phyloP scores from a whole-genome alignment of 1,140 invertebrate species.

The Scylla paramamosain region DNA sequence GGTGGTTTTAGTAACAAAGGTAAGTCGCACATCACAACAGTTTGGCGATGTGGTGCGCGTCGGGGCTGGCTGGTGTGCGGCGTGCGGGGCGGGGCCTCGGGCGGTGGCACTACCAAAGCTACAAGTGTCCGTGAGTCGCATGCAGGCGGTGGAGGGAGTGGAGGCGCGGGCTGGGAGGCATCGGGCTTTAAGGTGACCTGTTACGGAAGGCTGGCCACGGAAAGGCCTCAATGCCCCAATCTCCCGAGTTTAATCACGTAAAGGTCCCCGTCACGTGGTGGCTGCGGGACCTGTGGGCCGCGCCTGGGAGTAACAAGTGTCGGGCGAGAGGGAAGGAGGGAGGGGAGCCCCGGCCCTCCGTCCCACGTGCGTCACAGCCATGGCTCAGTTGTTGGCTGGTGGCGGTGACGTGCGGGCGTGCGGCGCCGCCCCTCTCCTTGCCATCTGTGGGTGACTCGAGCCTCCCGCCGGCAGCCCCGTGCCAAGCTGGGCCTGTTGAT shows the following conservation, averaged over 20 bases:
- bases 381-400: conserved; percentile 19
- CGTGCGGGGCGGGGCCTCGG: too few species aligned
- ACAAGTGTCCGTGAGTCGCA: background rate
- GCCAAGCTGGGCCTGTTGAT: background rate
- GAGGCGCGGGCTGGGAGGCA: background rate
- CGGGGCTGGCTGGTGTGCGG: too few species aligned
- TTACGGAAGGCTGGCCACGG: background rate
- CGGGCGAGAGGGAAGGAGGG: background rate
- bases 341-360: background rate
- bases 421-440: background rate
- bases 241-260: background rate
- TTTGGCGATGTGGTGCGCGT: too few species aligned
- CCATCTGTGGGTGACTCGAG: background rate
- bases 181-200: background rate
- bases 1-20: too few species aligned
- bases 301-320: background rate
- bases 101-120: background rate
- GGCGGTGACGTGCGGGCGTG: conserved; percentile 15
- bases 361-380: conserved; percentile 3
- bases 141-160: background rate
- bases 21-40: too few species aligned
- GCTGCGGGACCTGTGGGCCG: background rate
- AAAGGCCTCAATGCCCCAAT: background rate
- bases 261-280: background rate
- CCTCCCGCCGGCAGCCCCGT: background rate